These are phyloP conservation scores for Malacoctenus gilli DNA, from an alignment of 2,797 vertebrate genomes.

Conservation along the genomic window DNA sequence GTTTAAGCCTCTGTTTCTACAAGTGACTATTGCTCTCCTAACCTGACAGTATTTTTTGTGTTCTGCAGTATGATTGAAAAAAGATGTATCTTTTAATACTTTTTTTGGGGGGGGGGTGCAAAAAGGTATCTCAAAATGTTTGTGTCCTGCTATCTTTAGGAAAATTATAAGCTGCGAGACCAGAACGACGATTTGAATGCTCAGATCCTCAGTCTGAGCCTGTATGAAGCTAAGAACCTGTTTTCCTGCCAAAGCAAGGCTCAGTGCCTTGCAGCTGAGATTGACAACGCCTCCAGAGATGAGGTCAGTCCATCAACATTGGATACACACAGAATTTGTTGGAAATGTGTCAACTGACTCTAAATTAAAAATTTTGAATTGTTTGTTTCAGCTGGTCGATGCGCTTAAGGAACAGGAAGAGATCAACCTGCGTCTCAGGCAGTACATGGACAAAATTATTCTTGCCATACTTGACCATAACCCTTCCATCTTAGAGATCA, in stretches of 20 bases:
- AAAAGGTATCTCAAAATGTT: too few species aligned
- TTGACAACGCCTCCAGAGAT: slow-evolving; percentile 95
- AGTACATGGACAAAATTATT: slow-evolving; percentile 99
- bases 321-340: not conserved
- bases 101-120: too few species aligned
- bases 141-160: slow-evolving; percentile 72
- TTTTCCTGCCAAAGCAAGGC: slow-evolving; percentile 95
- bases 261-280: slow-evolving; percentile 96
- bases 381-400: slow-evolving; percentile 88
- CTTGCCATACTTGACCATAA: slow-evolving; percentile 96
- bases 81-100: too few species aligned
- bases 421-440: slow-evolving; percentile 92
- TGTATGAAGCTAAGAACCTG: slow-evolving; percentile 96
- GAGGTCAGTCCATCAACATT: slow-evolving; percentile 83
- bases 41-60: too few species aligned
- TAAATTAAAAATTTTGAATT: too few species aligned
- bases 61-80: too few species aligned
- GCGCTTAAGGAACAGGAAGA: slow-evolving; percentile 97
- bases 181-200: slow-evolving; percentile 98
- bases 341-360: not conserved
- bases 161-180: slow-evolving; percentile 93
- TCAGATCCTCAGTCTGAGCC: slow-evolving; percentile 95
- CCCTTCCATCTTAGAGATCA: slow-evolving; percentile 97
- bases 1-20: too few species aligned
- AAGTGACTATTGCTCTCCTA: too few species aligned